These are phyloP conservation scores for Ochotona curzoniae DNA, from an alignment of 2,113 vertebrate species.

Conservation along the genomic window DNA sequence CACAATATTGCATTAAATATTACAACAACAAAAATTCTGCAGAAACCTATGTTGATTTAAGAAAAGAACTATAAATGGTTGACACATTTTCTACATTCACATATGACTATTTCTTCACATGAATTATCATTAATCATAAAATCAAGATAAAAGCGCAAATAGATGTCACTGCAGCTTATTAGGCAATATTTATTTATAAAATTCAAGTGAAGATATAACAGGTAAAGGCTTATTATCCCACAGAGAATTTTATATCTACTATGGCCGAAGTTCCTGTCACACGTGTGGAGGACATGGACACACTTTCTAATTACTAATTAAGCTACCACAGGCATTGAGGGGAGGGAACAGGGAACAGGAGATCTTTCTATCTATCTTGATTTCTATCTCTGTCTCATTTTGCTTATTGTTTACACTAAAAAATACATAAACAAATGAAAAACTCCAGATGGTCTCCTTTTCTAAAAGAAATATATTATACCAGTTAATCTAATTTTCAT, in stretches of 20 bases:
- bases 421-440: neutral
- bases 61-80: conserved; percentile 40
- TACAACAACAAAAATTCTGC: neutral
- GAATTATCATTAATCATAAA: conserved; percentile 40
- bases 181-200: conserved; percentile 32
- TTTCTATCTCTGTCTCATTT: too few relatives aligned
- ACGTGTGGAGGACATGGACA: too few relatives aligned
- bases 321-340: too few relatives aligned
- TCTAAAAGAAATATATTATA: neutral
- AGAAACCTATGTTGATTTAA: neutral
- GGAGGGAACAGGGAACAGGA: too few relatives aligned
- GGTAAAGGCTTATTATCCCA: neutral
- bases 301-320: too few relatives aligned
- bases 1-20: neutral
- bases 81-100: conserved; percentile 18
- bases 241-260: conserved; percentile 31
- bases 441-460: neutral
- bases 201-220: conserved; percentile 37
- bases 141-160: conserved; percentile 8
- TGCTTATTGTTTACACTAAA: too few relatives aligned
- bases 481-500: conserved; percentile 10
- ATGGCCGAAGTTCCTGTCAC: too few relatives aligned
- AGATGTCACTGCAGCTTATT: neutral
- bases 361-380: too few relatives aligned
- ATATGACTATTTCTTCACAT: neutral